Evolutionary conservation across 2,113 vertebrate species (phyloP), one percentile per base, ranked within the genome.

Genomic region (Psittacula cyanocephala): DNA sequence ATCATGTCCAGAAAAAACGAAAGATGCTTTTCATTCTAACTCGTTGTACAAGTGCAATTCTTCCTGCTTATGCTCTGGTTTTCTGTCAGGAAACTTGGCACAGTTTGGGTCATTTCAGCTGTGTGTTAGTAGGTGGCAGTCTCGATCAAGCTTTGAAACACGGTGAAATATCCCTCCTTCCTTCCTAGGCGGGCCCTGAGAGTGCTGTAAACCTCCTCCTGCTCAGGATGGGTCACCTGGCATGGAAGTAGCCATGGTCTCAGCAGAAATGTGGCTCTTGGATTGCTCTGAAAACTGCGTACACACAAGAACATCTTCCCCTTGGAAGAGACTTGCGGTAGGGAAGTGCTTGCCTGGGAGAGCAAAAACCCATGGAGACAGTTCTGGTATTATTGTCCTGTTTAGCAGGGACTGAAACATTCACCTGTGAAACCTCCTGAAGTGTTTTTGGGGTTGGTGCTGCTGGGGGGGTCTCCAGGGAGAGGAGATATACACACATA

Each of bases 111-210:
- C 29, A 93, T 96, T 98, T 91, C 96, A 91, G 46, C 68, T 53
- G 43, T 2, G 0, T 43, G 86, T 69, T 22, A 92, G 91, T 97
- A 98, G 98, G 92, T 98, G 98, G 98, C 98, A 98, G 97, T 97
- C 97, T 98, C 65, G 91, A 88, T 81, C 96, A 97, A 76, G 92
- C 95, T 98, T 97, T 98, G 89, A 86, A 86, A 84, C 18, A 29
- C 6, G 11, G 52, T 43, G 78, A 47, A 44, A 39, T 55, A n/a
- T 77, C 47, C 81, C 37, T 49, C 27, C 84, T 49, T 27, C 53
- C 41, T 77, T 33, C 28, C 24, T 17, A 29, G 16, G 16, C 0
- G 0, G 5, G 33, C 16, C 19, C 50, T 85, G 65, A 25, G 70
- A 75, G 47, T 17, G 15, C 44, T 43, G 37, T 69, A 74, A 79